Percentiles rank a stretch among this genome's conserved stretches.
These are phyloP conservation scores for Denticeps clupeoides DNA, from an alignment of 2,797 vertebrate species.

Conservation along the genomic window DNA sequence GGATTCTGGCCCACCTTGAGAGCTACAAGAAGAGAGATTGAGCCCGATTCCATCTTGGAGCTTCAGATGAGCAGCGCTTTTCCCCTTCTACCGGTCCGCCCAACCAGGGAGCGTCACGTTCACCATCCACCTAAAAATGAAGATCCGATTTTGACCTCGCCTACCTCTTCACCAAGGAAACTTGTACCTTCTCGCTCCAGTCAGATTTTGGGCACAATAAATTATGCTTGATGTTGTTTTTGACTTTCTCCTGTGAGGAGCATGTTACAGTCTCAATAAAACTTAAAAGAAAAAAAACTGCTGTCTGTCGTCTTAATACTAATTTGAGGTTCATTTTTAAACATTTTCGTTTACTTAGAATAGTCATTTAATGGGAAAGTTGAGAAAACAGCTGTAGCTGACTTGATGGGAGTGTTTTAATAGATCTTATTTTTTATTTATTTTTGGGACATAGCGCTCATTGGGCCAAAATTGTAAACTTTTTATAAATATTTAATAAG, in stretches of 20 bases:
- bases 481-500: too few relatives aligned
- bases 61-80: background rate
- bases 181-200: constrained; percentile 17
- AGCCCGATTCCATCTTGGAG: background rate
- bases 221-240: background rate
- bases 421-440: too few relatives aligned
- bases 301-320: too few relatives aligned
- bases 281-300: constrained; percentile 26
- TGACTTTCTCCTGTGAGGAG: constrained; percentile 12
- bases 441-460: too few relatives aligned
- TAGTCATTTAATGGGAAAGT: too few relatives aligned
- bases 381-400: too few relatives aligned
- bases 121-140: background rate
- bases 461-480: too few relatives aligned
- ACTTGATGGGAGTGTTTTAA: too few relatives aligned
- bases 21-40: constrained; percentile 62
- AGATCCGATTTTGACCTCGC: constrained; percentile 10
- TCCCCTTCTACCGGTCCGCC: constrained; percentile 6
- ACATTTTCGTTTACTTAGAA: too few relatives aligned
- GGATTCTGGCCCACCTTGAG: constrained; percentile 66
- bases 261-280: constrained; percentile 34
- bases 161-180: constrained; percentile 24
- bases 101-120: constrained; percentile 26
- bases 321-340: too few relatives aligned
- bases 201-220: constrained; percentile 6